Base-by-base conservation (phyloP, 2,888 invertebrate genomes). In the Eupithecia dodoneata region DNA sequence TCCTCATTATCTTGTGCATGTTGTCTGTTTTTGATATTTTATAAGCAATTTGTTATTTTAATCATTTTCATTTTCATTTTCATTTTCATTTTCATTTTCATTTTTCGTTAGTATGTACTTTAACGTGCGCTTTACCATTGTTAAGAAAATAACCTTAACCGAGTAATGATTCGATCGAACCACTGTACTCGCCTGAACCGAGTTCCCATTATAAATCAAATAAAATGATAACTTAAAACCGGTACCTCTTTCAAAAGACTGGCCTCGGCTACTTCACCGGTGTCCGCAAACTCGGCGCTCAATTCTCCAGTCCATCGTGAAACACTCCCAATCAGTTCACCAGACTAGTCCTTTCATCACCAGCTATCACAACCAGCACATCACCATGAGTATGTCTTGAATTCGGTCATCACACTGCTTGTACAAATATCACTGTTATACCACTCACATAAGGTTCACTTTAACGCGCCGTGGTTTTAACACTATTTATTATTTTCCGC, bases 141-240 rank as follows among this genome's bases (percentile, higher is more conserved):
- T 73, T 72, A 71, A 67, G 47, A 71, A 69, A 63, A 77, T 76
- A 73, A 69, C n/a, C 47, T 44, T 80, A 79, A 76, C 73, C 67
- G 66, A 66, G 71, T 70, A 72, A 47, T 81, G 87, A 85, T 89
- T 88, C 87, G 87, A 85, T 88, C 87, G 87, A 85, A 85, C 84
- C 87, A 90, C 86, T 90, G 90, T 89, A 87, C 85, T 83, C 85
- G 85, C 77, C 85, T 84, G 86, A 86, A 86, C 88, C 83, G 82
- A 85, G 86, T 86, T 44, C 74, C 83, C 87, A 89, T 87, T 89
- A 92, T 92, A 94, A 94, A 93, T 94, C 93, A 93, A 94, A 94
- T 91, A 93, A 93, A 93, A 94, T 93, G 91, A 94, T 93, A 93
- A 93, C 90, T 89, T 89, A 93, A 94, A 95, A 95, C 94, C 94